A percentile compares a stretch with the other conserved stretches of the same genome.
phyloP scores from a whole-genome alignment of 2,888 invertebrate species.

The Erynnis tages region DNA sequence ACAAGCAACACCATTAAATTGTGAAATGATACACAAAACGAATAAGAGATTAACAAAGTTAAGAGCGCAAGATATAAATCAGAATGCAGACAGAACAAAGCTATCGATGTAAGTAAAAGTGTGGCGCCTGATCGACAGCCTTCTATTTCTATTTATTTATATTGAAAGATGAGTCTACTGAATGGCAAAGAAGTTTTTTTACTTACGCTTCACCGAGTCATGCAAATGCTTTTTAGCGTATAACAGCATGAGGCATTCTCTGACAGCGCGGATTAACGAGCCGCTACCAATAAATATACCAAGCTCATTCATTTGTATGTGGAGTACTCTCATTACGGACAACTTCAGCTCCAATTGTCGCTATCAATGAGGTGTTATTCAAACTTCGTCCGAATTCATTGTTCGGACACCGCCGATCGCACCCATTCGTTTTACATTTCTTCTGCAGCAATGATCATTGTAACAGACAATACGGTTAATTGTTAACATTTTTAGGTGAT shows the following conservation, averaged over 20 bases:
- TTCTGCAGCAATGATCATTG: conserved; percentile 60
- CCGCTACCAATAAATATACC: conserved; percentile 50
- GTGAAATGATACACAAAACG: conserved; percentile 43
- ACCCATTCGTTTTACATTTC: conserved; percentile 53
- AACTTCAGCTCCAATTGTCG: conserved; percentile 47
- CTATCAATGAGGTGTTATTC: conserved; percentile 47
- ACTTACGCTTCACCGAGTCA: conserved; percentile 50
- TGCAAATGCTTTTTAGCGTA: conserved; percentile 62
- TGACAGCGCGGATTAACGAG: conserved; percentile 56
- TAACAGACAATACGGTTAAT: conserved; percentile 54
- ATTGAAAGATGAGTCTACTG: conserved; percentile 53
- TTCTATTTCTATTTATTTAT: conserved; percentile 55
- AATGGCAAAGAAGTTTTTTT: conserved; percentile 52
- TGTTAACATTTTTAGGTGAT: conserved; percentile 43
- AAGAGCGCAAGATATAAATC: conserved; percentile 60
- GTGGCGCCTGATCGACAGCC: conserved; percentile 64
- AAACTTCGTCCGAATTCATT: conserved; percentile 30
- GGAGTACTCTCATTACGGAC: conserved; percentile 50
- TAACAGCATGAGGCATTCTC: conserved; percentile 58
- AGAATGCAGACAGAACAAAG: conserved; percentile 53
- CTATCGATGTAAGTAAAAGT: conserved; percentile 68
- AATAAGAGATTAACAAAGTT: conserved; percentile 43
- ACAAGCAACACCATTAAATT: conserved; percentile 32
- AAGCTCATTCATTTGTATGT: conserved; percentile 41
- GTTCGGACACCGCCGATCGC: conserved; percentile 40